Percentiles rank a stretch among this genome's conserved stretches.
Conservation (phyloP, 2,888 invertebrate species). For the Zaprionus bogoriensis region DNA sequence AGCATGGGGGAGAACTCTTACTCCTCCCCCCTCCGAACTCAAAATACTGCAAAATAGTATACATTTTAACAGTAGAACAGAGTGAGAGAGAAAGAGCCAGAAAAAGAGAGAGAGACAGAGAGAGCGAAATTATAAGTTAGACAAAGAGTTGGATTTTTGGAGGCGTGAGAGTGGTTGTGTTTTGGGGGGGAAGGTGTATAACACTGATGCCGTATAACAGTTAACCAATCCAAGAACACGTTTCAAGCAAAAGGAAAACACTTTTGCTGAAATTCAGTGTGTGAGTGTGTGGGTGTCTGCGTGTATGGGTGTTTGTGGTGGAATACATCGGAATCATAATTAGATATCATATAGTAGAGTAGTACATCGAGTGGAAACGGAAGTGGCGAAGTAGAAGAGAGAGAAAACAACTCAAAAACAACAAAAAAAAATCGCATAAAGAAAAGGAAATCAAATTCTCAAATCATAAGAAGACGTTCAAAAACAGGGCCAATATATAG, state of each 20-base stretch:
- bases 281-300: too few relatives aligned
- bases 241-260: conserved; percentile 41
- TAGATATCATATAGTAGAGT: conserved; percentile 2
- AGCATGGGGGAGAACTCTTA: background rate
- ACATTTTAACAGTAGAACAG: conserved; percentile 5
- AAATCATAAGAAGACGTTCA: conserved; percentile 8
- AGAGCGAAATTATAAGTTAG: conserved; percentile 1
- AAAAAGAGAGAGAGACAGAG: conserved; percentile 14
- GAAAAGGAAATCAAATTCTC: conserved; percentile 26
- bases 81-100: conserved; percentile 3
- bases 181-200: conserved; percentile 30
- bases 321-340: too few relatives aligned
- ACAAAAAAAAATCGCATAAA: too few relatives aligned
- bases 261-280: conserved; percentile 15
- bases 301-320: conserved; percentile 11
- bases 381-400: background rate
- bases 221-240: conserved; percentile 44
- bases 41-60: conserved; percentile 32
- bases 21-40: background rate
- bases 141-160: conserved; percentile 24
- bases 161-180: background rate
- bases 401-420: background rate
- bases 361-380: conserved; percentile 14
- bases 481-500: conserved; percentile 11
- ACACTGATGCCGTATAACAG: conserved; percentile 60